phyloP scores from a whole-genome alignment of 2,888 invertebrate genomes.

The Pristionchus entomophagus region DNA sequence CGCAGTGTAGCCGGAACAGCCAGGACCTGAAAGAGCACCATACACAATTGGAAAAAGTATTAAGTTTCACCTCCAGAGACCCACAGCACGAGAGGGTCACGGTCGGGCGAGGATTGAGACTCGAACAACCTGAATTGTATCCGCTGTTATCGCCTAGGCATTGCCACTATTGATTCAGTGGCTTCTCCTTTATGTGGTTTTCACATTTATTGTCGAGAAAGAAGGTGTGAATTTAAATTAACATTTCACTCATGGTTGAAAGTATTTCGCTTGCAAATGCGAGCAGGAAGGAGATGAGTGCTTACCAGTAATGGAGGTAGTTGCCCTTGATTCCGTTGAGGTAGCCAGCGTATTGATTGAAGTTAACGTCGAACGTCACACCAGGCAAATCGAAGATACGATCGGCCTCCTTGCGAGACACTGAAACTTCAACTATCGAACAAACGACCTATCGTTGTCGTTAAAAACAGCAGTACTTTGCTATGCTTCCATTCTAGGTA shows the following conservation, averaged over 20 bases:
- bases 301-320: conserved; percentile 77
- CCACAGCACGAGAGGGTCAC: conserved; percentile 63
- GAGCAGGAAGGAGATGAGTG: no score
- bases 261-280: no score
- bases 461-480: not conserved
- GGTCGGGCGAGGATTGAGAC: conserved; percentile 56
- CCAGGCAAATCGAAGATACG: conserved; percentile 65
- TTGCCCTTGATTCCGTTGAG: conserved; percentile 68
- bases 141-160: not conserved
- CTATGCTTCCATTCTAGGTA: not conserved
- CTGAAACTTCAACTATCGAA: conserved; percentile 45
- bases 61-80: conserved; percentile 69
- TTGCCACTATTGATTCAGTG: not conserved
- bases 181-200: no score
- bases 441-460: not conserved
- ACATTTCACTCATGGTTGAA: no score
- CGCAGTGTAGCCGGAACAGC: conserved; percentile 67
- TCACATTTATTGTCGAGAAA: no score
- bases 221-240: no score
- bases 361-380: conserved; percentile 68
- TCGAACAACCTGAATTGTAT: conserved; percentile 58
- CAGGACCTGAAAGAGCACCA: conserved; percentile 53
- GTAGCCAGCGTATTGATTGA: conserved; percentile 78
- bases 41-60: not conserved
- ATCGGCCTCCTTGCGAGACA: conserved; percentile 64